A percentile compares a stretch with the other conserved stretches of the same genome.
phyloP scores from a whole-genome alignment of 23 tunicate species.

The Halocynthia roretzi region DNA sequence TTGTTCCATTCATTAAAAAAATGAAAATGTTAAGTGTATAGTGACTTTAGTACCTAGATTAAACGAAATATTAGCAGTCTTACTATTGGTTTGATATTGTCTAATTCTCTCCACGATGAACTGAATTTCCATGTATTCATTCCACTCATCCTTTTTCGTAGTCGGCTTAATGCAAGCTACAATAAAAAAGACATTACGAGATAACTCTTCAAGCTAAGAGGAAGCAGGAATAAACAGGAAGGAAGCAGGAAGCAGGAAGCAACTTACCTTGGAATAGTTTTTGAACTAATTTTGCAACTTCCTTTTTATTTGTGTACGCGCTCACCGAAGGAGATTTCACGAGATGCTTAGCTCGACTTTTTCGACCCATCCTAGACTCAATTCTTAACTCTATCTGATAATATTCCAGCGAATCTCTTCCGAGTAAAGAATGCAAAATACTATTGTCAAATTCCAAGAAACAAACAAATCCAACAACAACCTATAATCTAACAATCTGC shows the following conservation, averaged over 20 bases:
- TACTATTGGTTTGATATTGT: conserved; percentile 23
- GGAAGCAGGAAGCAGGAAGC: background rate
- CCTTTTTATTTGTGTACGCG: conserved; percentile 23
- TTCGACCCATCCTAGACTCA: conserved; percentile 38
- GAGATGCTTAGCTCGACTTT: conserved; percentile 40
- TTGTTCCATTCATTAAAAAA: too few species aligned
- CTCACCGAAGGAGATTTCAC: conserved; percentile 13
- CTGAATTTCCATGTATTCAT: conserved; percentile 38
- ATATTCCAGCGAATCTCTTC: too few species aligned
- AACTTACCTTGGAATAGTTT: conserved; percentile 49
- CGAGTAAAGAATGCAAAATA: too few species aligned
- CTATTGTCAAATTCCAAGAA: too few species aligned
- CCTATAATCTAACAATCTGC: too few species aligned
- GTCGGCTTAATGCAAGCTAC: conserved; percentile 31
- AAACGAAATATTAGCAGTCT: too few species aligned
- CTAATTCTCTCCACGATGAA: conserved; percentile 36
- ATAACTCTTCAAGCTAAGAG: background rate
- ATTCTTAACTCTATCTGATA: too few species aligned
- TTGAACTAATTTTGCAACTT: conserved; percentile 27
- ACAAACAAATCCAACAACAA: too few species aligned
- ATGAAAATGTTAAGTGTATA: too few species aligned
- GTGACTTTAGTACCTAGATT: too few species aligned
- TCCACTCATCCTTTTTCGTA: conserved; percentile 48
- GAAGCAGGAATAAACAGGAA: too few species aligned
- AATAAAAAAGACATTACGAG: background rate